Conservation (phyloP, 1,140 invertebrate species). For the Cecropterus lyciades region DNA sequence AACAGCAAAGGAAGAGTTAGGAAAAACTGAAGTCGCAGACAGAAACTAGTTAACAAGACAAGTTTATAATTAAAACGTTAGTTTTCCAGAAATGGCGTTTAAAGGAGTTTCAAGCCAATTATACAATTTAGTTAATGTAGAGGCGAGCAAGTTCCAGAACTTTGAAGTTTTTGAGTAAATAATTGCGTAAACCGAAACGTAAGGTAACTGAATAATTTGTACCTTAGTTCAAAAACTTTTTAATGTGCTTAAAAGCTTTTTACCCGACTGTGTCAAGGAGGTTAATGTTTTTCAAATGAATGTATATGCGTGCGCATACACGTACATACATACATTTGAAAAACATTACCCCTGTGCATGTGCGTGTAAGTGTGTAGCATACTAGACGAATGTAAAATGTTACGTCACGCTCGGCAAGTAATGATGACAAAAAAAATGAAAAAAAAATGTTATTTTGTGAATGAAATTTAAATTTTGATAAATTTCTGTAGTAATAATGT, state of each 20-base stretch:
- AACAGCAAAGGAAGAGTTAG: not conserved
- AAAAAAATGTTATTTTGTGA: too few species aligned
- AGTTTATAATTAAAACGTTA: conserved; percentile 23
- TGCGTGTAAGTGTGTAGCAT: too few species aligned
- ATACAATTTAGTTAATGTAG: conserved; percentile 22
- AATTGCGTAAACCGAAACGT: conserved; percentile 1
- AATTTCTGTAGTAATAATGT: too few species aligned
- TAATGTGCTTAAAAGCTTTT: not conserved
- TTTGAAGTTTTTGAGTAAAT: conserved; percentile 5
- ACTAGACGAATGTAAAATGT: too few species aligned
- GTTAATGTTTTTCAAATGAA: too few species aligned
- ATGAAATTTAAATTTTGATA: too few species aligned
- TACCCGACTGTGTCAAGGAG: too few species aligned
- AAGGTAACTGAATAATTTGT: not conserved
- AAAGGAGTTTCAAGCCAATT: conserved; percentile 21
- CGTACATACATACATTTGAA: too few species aligned
- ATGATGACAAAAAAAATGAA: too few species aligned
- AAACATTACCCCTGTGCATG: too few species aligned
- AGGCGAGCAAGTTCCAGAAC: not conserved
- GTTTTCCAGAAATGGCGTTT: conserved; percentile 18
- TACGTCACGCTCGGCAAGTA: too few species aligned
- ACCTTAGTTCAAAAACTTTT: not conserved
- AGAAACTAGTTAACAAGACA: conserved; percentile 17
- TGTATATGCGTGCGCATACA: too few species aligned
- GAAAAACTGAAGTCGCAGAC: conserved; percentile 2